A percentile compares a stretch with the other conserved stretches of the same genome.
Evolutionary conservation across 2,113 vertebrate genomes (phyloP).

Genomic region (Uria aalge): DNA sequence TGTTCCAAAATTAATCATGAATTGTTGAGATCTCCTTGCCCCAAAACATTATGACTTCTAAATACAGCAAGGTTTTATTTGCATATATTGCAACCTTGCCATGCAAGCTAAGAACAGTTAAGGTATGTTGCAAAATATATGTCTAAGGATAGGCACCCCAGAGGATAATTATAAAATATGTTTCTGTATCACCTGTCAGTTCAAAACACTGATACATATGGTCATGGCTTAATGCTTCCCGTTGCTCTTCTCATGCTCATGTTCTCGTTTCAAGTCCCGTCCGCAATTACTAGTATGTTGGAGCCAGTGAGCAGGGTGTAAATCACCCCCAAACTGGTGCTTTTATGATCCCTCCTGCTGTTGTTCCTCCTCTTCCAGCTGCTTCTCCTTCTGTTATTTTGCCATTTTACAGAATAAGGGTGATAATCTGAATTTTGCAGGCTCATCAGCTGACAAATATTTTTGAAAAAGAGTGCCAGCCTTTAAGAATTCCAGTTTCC

Average conservation of each 20-base stretch:
- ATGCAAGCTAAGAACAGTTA: background rate
- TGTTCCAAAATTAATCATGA: background rate
- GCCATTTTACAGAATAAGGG: slow-evolving; percentile 6
- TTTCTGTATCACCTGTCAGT: background rate
- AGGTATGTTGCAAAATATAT: background rate
- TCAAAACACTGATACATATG: background rate
- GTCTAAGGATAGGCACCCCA: background rate
- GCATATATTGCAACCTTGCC: background rate
- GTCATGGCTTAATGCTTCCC: background rate
- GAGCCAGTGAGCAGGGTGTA: background rate
- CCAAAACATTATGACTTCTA: background rate
- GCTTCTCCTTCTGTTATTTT: slow-evolving; percentile 58
- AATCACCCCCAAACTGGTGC: slow-evolving; percentile 39
- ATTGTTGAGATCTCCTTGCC: background rate
- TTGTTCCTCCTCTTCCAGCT: slow-evolving; percentile 44
- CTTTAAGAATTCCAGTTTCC: background rate
- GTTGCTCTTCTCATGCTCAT: background rate
- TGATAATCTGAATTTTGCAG: slow-evolving; percentile 29
- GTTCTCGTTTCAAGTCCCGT: background rate
- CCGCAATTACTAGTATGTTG: background rate
- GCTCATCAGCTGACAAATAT: slow-evolving; percentile 9
- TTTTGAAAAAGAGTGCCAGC: background rate
- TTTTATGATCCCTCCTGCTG: slow-evolving; percentile 53
- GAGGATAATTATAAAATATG: background rate
- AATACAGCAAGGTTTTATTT: background rate